Percentiles rank a stretch among this genome's conserved stretches.
Conservation (phyloP, 2,888 invertebrate genomes). For the Lithophane leautieri region DNA sequence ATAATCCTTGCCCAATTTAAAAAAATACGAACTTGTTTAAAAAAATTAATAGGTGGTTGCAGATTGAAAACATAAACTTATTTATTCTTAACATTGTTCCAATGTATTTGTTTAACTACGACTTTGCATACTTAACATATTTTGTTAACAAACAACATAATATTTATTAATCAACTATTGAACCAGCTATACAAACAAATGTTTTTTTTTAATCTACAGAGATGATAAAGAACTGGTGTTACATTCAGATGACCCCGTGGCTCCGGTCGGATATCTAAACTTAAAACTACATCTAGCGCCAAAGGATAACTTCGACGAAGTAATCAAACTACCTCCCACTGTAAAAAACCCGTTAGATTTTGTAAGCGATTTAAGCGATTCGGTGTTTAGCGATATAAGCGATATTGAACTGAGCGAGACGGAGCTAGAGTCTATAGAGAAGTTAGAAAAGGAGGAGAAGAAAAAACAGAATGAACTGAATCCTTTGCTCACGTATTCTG, state of each 20-base stretch:
- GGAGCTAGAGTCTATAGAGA: conserved; percentile 91
- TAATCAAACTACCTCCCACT: conserved; percentile 82
- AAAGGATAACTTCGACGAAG: conserved; percentile 88
- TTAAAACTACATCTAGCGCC: conserved; percentile 95
- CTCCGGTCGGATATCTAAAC: conserved; percentile 98
- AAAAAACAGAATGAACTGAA: conserved; percentile 85
- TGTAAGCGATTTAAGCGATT: conserved; percentile 91
- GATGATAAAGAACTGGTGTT: conserved; percentile 96
- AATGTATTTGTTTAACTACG: background rate
- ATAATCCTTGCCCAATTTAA: background rate
- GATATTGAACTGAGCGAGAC: conserved; percentile 92
- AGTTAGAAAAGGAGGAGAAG: conserved; percentile 86
- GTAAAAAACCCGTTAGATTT: conserved; percentile 91
- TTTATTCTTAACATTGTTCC: background rate
- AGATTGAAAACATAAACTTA: background rate
- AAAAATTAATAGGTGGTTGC: too few species aligned
- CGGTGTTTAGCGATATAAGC: conserved; percentile 92
- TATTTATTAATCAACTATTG: conserved; percentile 25
- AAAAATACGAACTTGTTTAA: background rate
- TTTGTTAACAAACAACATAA: conserved; percentile 23
- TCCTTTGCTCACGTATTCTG: conserved; percentile 82
- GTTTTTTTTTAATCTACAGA: conserved; percentile 83
- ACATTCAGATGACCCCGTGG: conserved; percentile 97
- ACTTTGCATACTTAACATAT: conserved; percentile 12
- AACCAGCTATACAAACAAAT: conserved; percentile 14